Percentiles rank a stretch among this genome's conserved stretches.
phyloP scores from a whole-genome alignment of 2,888 invertebrate genomes.

The Quadroppia sp. region DNA sequence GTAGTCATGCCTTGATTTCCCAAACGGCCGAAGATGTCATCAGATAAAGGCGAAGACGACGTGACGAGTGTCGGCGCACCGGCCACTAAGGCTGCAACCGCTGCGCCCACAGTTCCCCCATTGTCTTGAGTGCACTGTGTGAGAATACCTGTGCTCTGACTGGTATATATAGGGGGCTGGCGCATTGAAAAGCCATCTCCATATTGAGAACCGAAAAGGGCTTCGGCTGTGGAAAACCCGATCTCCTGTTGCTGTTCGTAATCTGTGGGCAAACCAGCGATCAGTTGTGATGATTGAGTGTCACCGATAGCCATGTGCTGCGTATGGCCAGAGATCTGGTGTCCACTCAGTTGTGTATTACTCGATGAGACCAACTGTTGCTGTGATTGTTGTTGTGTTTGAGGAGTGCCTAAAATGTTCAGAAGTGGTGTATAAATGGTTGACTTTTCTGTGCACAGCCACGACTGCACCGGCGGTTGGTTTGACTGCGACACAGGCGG shows the following conservation, averaged over 20 bases:
- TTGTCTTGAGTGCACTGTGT: constrained; percentile 3
- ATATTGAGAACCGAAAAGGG: constrained; percentile 37
- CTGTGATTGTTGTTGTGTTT: constrained; percentile 22
- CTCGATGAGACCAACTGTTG: constrained; percentile 31
- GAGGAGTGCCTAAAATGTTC: constrained; percentile 49
- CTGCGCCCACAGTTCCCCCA: constrained; percentile 29
- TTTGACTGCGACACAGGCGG: constrained; percentile 18
- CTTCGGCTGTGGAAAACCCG: constrained; percentile 36
- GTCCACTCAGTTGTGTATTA: constrained; percentile 6
- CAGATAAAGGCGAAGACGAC: constrained; percentile 25
- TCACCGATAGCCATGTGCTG: constrained; percentile 13
- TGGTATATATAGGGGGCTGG: constrained; percentile 39
- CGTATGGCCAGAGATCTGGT: constrained; percentile 30
- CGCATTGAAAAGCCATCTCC: constrained; percentile 24
- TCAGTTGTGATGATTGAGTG: constrained; percentile 30
- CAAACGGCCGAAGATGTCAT: constrained; percentile 41
- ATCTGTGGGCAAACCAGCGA: background rate
- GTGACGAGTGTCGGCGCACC: constrained; percentile 21
- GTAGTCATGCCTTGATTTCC: constrained; percentile 34
- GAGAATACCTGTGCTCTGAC: constrained; percentile 36
- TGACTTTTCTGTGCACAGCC: constrained; percentile 49
- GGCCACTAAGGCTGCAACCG: constrained; percentile 37
- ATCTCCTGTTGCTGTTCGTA: constrained; percentile 20
- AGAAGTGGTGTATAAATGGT: constrained; percentile 50
- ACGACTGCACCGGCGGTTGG: constrained; percentile 44